Conservation (phyloP, 2,888 invertebrate species). For the Cheilosia vernalis region DNA sequence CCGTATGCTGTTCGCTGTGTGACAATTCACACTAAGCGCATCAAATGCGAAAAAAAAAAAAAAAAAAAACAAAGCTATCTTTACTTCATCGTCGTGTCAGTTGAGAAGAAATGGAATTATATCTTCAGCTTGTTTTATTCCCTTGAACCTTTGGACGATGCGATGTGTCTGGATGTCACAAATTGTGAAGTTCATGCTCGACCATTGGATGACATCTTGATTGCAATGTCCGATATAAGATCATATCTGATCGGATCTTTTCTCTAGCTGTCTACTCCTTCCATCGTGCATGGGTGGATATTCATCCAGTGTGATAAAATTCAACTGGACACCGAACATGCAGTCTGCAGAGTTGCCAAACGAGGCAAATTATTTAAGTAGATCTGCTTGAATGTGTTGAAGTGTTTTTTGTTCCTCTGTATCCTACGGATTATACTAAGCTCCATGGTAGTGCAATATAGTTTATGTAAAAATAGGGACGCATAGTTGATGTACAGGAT, state of each 20-base stretch:
- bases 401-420: too few species aligned
- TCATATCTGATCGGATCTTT: slow-evolving; percentile 39
- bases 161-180: slow-evolving; percentile 36
- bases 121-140: background rate
- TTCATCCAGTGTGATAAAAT: slow-evolving; percentile 20
- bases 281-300: slow-evolving; percentile 5
- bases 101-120: slow-evolving; percentile 1
- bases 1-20: background rate
- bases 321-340: slow-evolving; percentile 24
- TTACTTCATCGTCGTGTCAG: slow-evolving; percentile 13
- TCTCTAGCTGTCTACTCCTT: slow-evolving; percentile 37
- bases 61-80: background rate
- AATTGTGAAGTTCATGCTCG: slow-evolving; percentile 42
- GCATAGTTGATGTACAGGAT: too few species aligned
- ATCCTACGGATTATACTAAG: too few species aligned
- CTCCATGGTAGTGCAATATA: too few species aligned
- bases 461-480: too few species aligned
- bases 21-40: slow-evolving; percentile 25
- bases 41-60: background rate
- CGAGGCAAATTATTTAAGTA: background rate
- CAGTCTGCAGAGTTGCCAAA: background rate
- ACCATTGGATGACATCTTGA: slow-evolving; percentile 44
- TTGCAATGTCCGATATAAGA: slow-evolving; percentile 14
- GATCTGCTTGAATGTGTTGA: background rate
- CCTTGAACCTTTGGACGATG: slow-evolving; percentile 9